Evolutionary conservation across 1,140 invertebrate genomes (phyloP), one percentile per base, ranked within the genome.

Genomic region (Epicauta chinensis): DNA sequence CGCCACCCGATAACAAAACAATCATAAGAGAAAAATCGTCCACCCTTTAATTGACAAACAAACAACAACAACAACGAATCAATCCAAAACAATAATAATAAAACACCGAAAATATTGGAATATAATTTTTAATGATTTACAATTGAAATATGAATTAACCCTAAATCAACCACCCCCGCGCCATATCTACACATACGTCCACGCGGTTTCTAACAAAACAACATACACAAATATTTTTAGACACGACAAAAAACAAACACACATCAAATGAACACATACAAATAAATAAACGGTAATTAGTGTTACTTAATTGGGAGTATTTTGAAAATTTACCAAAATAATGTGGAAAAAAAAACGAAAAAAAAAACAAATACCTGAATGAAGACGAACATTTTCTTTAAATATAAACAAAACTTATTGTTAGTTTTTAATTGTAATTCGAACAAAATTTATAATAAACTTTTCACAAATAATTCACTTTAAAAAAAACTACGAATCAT

Each of bases 1-100:
- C 53, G 53, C 53, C 53, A 55, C 53, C 53, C 53, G 12, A 34
- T 34, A 55, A 55, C 32, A 50, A 52, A 44, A 44, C 41, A 43
- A 23, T 23, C 23, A 23, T 23, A 3, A 23, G 4, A 23, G 4
- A 23, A 23, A 23, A 23, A 23, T 23, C 1, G 7, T 23, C 23
- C 4, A 23, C 23, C 23, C 23, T 23, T 23, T 23, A 3, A 23
- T 23, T 23, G 7, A 23, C 7, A 3, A 23, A 23, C 23, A 23
- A 23, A 23, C 7, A 23, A 23, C 13, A 23, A 52, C 17, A 52
- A 45, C 30, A 55, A 50, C 50, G 47, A 46, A 54, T 17, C 44
- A 52, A 52, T 23, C 3, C 5, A 34, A 34, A 34, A 34, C 32
- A 12, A 34, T 34, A n/a, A 7, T 34, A 34, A 34, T 9, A n/a